Percentiles rank a stretch among this genome's conserved stretches.
Conservation (phyloP, 2,797 vertebrate genomes). For the Bradypodion pumilum region DNA sequence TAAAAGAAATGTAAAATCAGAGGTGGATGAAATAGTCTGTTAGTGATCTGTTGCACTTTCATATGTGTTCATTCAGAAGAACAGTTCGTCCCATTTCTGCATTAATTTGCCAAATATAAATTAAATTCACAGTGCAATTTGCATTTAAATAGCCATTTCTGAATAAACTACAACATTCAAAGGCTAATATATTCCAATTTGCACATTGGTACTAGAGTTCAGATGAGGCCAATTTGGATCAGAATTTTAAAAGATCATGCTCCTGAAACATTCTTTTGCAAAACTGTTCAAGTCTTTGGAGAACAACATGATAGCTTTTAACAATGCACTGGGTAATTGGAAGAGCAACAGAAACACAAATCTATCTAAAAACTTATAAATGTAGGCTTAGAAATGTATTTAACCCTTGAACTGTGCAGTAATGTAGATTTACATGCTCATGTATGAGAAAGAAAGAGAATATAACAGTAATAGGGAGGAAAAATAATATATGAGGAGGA, state of each 20-base stretch:
- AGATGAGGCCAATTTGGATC: background rate
- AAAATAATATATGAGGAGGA: background rate
- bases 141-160: background rate
- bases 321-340: background rate
- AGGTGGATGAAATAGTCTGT: background rate
- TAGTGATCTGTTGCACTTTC: background rate
- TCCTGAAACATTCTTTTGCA: background rate
- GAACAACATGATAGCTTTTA: background rate
- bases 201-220: background rate
- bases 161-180: background rate
- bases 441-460: background rate
- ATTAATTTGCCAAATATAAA: background rate
- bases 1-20: background rate
- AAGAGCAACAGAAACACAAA: background rate
- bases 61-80: background rate
- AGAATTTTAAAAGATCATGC: background rate
- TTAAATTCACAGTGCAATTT: background rate
- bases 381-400: background rate
- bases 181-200: background rate
- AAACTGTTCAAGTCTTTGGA: background rate
- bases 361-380: background rate
- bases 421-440: background rate
- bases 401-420: background rate
- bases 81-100: background rate
- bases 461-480: background rate